These are phyloP conservation scores for Telmatochromis sp. DNA, from an alignment of 2,113 vertebrate species.

Conservation along the genomic window DNA sequence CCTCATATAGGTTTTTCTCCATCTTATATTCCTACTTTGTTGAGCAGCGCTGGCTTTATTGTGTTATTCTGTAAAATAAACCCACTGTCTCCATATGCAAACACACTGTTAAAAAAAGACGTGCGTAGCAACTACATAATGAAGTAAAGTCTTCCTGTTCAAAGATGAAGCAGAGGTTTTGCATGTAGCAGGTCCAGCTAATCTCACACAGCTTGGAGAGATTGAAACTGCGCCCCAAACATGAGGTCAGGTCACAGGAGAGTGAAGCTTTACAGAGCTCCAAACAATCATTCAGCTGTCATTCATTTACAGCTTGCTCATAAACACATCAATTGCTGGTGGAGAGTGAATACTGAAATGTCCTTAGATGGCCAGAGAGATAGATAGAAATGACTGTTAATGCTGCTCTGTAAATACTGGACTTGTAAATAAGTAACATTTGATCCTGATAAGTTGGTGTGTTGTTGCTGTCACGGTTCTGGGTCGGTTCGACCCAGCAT, in stretches of 20 bases:
- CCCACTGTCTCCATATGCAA: accelerated
- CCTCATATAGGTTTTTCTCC: not conserved
- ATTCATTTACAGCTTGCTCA: not conserved
- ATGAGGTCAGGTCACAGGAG: not conserved
- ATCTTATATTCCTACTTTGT: not conserved
- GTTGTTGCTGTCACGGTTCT: not conserved
- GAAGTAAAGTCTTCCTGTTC: not conserved
- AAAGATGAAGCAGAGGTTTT: not conserved
- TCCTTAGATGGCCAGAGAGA: not conserved
- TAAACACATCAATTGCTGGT: not conserved
- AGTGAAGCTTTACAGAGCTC: not conserved
- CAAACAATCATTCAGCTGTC: not conserved
- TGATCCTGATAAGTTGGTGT: not conserved
- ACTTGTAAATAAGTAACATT: not conserved
- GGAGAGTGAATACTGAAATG: not conserved
- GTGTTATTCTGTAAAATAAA: not conserved
- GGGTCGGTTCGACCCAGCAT: not conserved
- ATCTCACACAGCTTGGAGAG: not conserved
- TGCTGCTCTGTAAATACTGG: not conserved
- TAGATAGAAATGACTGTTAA: not conserved
- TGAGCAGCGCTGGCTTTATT: not conserved
- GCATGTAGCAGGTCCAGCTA: not conserved
- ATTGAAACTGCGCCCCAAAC: not conserved
- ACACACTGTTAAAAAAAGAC: not conserved
- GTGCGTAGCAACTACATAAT: not conserved